Evolutionary conservation across 2,797 vertebrate genomes (phyloP).

Genomic region (Gymnopithys bicolor): DNA sequence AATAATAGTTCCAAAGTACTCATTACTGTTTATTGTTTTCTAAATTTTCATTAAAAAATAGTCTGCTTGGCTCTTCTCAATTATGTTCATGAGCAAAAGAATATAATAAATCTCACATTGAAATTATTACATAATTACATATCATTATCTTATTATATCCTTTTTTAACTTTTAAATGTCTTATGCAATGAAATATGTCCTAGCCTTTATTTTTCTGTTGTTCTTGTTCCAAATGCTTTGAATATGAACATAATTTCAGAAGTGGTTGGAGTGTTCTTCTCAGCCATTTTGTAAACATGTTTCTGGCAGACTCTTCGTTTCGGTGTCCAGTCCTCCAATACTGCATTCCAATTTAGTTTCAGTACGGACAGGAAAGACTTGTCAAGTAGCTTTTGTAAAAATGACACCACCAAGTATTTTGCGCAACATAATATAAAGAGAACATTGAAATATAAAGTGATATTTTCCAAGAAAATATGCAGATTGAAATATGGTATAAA

Average conservation of each 20-base stretch:
- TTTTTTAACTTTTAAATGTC: neutral
- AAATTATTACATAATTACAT: neutral
- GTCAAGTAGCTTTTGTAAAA: neutral
- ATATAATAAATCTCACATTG: neutral
- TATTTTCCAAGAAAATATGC: neutral
- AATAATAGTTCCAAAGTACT: neutral
- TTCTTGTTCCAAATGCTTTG: neutral
- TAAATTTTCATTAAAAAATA: neutral
- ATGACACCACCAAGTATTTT: neutral
- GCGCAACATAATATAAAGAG: neutral
- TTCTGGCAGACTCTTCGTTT: neutral
- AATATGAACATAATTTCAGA: neutral
- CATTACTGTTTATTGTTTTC: neutral
- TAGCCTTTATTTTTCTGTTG: neutral
- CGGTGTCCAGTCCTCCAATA: neutral
- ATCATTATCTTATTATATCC: neutral
- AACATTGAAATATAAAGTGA: neutral
- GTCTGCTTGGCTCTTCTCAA: neutral
- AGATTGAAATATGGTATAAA: neutral
- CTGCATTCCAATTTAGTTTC: neutral
- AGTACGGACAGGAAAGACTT: neutral
- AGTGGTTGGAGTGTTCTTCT: neutral
- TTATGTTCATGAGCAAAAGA: neutral
- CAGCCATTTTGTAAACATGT: neutral
- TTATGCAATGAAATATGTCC: neutral